Conservation (phyloP, 2,888 invertebrate species). For the Trissolcus brochymenae region DNA sequence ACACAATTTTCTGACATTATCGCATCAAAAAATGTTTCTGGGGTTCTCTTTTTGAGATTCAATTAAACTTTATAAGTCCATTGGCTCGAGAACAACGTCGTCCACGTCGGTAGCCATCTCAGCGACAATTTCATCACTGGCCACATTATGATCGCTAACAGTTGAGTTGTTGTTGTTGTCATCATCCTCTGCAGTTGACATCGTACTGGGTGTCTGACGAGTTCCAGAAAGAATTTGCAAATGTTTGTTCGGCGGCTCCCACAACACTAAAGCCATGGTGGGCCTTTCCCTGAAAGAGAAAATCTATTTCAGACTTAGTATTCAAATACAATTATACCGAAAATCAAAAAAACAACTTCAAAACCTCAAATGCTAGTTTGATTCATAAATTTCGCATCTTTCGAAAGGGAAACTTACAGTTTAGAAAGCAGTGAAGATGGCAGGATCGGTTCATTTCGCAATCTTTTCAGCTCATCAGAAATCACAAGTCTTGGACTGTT, state of each 20-base stretch:
- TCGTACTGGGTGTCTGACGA: constrained; percentile 57
- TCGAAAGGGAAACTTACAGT: constrained; percentile 65
- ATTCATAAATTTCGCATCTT: neutral
- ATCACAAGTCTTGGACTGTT: constrained; percentile 77
- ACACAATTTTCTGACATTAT: neutral
- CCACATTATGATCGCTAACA: constrained; percentile 55
- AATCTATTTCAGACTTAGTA: constrained; percentile 59
- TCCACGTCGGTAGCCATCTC: constrained; percentile 57
- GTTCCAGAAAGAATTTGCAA: constrained; percentile 70
- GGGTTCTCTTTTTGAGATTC: neutral
- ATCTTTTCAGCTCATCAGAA: constrained; percentile 84
- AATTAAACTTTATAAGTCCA: constrained; percentile 69
- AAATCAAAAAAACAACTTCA: neutral
- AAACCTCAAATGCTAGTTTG: neutral
- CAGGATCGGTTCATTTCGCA: constrained; percentile 82
- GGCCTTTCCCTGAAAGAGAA: constrained; percentile 81
- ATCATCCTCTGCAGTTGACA: constrained; percentile 53
- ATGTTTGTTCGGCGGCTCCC: constrained; percentile 84
- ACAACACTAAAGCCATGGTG: constrained; percentile 87
- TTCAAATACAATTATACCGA: neutral
- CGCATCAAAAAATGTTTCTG: neutral
- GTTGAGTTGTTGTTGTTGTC: constrained; percentile 63
- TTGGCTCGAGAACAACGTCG: constrained; percentile 66
- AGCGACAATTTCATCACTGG: constrained; percentile 64
- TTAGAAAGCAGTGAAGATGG: constrained; percentile 81